Conservation (phyloP, 2,888 invertebrate species). For the Odontothrips loti region DNA sequence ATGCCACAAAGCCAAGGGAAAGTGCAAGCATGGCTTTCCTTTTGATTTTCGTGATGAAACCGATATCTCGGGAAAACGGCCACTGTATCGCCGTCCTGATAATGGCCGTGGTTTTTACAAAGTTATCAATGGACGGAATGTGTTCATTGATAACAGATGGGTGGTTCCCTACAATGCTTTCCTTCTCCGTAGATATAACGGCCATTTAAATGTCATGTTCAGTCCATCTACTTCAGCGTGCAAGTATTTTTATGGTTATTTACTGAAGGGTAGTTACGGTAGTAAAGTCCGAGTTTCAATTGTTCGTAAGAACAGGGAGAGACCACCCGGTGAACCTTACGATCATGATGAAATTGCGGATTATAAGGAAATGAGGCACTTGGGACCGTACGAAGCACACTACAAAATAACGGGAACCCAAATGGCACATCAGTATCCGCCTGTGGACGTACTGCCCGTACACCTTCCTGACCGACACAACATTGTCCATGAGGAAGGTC, state of each 20-base stretch:
- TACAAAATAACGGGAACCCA: background rate
- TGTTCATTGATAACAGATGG: background rate
- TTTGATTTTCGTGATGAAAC: background rate
- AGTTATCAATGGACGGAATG: background rate
- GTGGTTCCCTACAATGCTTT: background rate
- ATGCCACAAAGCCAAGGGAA: background rate
- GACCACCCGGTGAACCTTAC: background rate
- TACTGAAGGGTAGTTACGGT: background rate
- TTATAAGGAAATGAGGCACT: background rate
- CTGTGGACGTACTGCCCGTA: background rate
- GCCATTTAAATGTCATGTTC: background rate
- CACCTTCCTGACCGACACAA: background rate
- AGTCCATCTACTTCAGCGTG: background rate
- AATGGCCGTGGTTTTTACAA: background rate
- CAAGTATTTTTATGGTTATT: slow-evolving; percentile 1
- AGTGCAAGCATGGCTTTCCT: background rate
- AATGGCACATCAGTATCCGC: background rate
- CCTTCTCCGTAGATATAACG: background rate
- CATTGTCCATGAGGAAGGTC: background rate
- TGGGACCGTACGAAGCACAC: background rate
- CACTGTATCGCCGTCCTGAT: background rate
- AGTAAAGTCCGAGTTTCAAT: background rate
- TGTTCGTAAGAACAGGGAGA: background rate
- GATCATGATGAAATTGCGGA: background rate
- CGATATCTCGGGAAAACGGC: background rate